Evolutionary conservation across 2,113 vertebrate species (phyloP).

Genomic region (Sander lucioperca): DNA sequence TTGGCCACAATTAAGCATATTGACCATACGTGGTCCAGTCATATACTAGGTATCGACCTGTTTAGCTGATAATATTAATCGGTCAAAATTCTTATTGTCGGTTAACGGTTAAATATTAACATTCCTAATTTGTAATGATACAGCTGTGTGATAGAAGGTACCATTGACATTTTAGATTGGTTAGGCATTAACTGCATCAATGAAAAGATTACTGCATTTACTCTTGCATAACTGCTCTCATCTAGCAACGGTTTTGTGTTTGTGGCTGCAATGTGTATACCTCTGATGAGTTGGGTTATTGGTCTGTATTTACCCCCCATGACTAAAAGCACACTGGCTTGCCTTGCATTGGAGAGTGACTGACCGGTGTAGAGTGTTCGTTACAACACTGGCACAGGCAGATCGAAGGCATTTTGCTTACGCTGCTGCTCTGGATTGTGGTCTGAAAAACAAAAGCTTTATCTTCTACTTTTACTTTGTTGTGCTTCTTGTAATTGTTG

Average conservation of each 20-base stretch:
- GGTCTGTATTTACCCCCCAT: constrained; percentile 27
- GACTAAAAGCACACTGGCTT: constrained; percentile 61
- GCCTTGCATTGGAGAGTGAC: constrained; percentile 42
- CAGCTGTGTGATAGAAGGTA: background rate
- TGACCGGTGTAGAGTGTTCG: constrained; percentile 38
- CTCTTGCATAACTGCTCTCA: constrained; percentile 14
- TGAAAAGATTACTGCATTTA: constrained; percentile 24
- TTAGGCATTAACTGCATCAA: background rate
- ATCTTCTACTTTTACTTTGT: constrained; percentile 45
- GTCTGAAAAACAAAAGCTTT: constrained; percentile 50
- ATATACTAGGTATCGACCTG: no score
- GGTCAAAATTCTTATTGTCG: no score
- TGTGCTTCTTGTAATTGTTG: constrained; percentile 78
- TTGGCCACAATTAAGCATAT: no score
- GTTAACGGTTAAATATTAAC: no score
- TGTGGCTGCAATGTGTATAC: constrained; percentile 37
- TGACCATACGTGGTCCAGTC: no score
- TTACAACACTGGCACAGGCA: constrained; percentile 39
- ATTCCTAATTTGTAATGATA: background rate
- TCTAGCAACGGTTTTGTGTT: constrained; percentile 3
- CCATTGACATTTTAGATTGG: background rate
- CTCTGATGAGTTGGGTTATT: constrained; percentile 35
- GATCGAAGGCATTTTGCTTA: constrained; percentile 53
- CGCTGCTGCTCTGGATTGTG: constrained; percentile 57
- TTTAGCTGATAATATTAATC: no score